Conservation (phyloP, 2,113 vertebrate species). For the Pituophis catenifer region DNA sequence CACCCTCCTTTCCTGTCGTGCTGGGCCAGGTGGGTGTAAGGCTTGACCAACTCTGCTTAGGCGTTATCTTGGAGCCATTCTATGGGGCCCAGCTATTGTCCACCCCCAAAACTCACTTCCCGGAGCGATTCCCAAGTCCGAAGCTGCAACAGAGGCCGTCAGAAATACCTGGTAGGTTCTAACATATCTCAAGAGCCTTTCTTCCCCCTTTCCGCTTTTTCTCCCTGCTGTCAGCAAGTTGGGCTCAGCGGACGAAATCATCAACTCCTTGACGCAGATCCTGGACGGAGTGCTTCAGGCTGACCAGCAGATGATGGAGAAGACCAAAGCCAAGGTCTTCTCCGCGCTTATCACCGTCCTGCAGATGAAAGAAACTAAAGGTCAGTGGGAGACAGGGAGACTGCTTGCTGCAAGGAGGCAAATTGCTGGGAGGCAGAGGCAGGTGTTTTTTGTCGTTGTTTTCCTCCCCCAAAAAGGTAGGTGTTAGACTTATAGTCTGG, state of each 20-base stretch:
- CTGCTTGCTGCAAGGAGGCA: no score
- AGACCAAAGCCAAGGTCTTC: constrained; percentile 93
- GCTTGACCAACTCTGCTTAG: background rate
- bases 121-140: background rate
- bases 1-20: no score
- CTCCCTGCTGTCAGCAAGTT: constrained; percentile 77
- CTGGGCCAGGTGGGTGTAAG: no score
- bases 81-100: rapidly evolving
- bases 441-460: no score
- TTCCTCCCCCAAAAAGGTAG: no score
- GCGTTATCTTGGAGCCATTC: background rate
- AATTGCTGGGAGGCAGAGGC: no score
- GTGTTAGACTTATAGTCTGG: no score
- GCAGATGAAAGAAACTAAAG: constrained; percentile 89
- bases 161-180: constrained; percentile 6
- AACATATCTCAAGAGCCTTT: constrained; percentile 45
- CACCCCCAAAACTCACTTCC: background rate
- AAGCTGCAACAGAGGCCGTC: background rate
- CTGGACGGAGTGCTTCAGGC: constrained; percentile 90
- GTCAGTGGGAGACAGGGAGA: constrained; percentile 64
- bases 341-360: constrained; percentile 89
- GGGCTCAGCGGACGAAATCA: constrained; percentile 82
- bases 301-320: constrained; percentile 90
- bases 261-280: constrained; percentile 86
- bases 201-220: constrained; percentile 14